Conservation (phyloP, 2,113 vertebrate genomes). For the Podarcis cretensis region DNA sequence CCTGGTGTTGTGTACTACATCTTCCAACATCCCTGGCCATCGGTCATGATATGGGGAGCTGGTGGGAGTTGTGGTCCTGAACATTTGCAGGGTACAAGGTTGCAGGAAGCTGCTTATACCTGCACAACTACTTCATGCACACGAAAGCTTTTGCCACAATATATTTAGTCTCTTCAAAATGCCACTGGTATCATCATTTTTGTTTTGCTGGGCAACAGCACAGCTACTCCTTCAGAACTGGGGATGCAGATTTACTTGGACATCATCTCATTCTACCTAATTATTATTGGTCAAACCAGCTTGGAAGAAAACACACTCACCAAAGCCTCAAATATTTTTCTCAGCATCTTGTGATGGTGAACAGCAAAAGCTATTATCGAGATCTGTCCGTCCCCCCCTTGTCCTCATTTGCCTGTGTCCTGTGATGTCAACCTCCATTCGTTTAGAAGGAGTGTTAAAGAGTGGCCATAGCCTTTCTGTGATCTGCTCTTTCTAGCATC, state of each 20-base stretch:
- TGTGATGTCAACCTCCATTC: not conserved
- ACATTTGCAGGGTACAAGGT: too few species aligned
- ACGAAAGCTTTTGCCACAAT: not conserved
- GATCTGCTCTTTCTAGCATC: not conserved
- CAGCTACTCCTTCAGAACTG: too few species aligned
- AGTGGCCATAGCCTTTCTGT: not conserved
- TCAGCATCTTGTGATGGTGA: not conserved
- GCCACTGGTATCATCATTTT: not conserved
- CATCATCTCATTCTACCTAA: not conserved
- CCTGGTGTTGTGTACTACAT: too few species aligned
- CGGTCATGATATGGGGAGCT: too few species aligned
- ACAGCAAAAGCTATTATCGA: not conserved
- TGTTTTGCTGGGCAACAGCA: too few species aligned
- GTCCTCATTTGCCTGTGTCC: not conserved
- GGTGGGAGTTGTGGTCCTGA: too few species aligned
- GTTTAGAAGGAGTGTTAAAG: slow-evolving; percentile 10
- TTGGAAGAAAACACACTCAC: not conserved
- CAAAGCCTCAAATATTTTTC: not conserved
- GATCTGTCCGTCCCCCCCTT: not conserved
- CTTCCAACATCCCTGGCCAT: too few species aligned
- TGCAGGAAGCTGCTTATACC: too few species aligned
- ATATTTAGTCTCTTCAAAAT: not conserved
- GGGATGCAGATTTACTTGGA: not conserved
- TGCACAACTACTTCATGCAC: not conserved
- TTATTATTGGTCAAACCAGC: not conserved